Evolutionary conservation across 1,140 invertebrate genomes (phyloP).

Genomic region (Stratiolaelaps scimitus): DNA sequence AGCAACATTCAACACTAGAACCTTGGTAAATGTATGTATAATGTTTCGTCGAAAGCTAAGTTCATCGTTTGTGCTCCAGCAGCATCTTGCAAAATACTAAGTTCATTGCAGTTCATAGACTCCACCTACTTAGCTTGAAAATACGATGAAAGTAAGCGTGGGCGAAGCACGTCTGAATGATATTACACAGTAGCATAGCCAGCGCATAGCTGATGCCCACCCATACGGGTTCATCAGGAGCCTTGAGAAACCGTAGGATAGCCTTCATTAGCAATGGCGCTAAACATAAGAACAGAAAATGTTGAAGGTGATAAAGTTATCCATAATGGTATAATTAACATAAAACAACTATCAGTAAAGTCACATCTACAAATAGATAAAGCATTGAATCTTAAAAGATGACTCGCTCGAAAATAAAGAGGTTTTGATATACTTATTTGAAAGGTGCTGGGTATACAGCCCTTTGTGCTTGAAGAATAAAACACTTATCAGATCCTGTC

Average conservation of each 20-base stretch:
- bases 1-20: too few species aligned
- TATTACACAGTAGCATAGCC: conserved; percentile 38
- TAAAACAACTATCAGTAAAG: not conserved
- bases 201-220: conserved; percentile 70
- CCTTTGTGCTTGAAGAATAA: too few species aligned
- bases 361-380: conserved; percentile 26
- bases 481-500: too few species aligned
- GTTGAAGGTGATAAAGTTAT: too few species aligned
- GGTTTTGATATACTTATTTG: conserved; percentile 35
- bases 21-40: too few species aligned
- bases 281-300: too few species aligned
- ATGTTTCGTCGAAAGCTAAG: too few species aligned
- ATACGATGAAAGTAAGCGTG: conserved; percentile 80
- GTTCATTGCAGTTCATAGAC: too few species aligned
- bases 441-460: too few species aligned
- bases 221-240: conserved; percentile 56
- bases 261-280: not conserved
- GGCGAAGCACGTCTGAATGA: conserved; percentile 56
- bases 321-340: not conserved
- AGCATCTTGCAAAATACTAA: too few species aligned
- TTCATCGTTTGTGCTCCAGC: too few species aligned
- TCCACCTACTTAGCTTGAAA: conserved; percentile 46
- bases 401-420: conserved; percentile 31
- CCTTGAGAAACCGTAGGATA: not conserved
- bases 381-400: not conserved